Percentiles rank a stretch among this genome's conserved stretches.
These are phyloP conservation scores for Mesembrinibis cayennensis DNA, from an alignment of 2,113 vertebrate genomes.

Conservation along the genomic window DNA sequence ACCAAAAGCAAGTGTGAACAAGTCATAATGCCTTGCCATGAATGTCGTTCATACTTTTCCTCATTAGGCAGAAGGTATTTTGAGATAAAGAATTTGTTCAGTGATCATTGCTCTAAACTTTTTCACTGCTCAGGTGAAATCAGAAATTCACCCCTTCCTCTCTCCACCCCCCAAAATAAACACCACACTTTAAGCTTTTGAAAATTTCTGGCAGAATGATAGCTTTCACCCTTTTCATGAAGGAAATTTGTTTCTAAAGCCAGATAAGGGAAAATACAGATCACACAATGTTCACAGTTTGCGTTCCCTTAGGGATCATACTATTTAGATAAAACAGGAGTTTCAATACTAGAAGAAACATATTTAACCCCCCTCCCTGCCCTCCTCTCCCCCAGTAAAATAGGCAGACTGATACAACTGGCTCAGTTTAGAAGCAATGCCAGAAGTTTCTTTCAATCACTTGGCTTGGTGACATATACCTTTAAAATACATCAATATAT, in stretches of 20 bases:
- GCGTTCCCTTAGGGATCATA: neutral
- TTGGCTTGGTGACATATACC: neutral
- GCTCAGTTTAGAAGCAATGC: neutral
- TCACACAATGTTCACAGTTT: neutral
- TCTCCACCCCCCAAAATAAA: neutral
- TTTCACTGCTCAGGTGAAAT: neutral
- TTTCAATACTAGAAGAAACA: neutral
- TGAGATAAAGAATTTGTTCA: neutral
- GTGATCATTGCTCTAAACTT: neutral
- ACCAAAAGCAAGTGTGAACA: conserved; percentile 10
- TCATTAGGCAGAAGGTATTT: conserved; percentile 18
- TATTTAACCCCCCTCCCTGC: neutral
- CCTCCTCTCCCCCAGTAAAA: neutral
- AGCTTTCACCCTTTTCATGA: neutral
- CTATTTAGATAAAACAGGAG: neutral
- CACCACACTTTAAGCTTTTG: neutral
- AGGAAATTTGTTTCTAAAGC: neutral
- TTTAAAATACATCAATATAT: neutral
- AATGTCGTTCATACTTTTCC: neutral
- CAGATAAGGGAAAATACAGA: neutral
- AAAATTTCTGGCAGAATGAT: neutral
- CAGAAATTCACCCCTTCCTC: neutral
- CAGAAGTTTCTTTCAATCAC: neutral
- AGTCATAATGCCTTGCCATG: neutral
- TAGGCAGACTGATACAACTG: neutral